Evolutionary conservation across 2,888 invertebrate species (phyloP).

Genomic region (Oscheius sp.): DNA sequence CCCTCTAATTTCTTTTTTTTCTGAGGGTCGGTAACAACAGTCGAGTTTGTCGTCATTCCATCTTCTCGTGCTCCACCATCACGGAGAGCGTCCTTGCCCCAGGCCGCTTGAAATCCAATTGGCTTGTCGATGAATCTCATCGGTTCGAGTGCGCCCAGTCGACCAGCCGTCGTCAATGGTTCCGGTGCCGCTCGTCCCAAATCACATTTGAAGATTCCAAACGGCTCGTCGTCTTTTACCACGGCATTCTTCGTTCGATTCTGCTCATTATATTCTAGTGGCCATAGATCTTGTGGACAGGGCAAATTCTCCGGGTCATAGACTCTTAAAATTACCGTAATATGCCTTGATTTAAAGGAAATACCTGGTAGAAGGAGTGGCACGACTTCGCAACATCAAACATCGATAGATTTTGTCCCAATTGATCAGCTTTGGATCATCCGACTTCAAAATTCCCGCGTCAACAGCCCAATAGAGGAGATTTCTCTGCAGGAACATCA

Average conservation of each 20-base stretch:
- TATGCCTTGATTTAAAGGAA: too few species aligned
- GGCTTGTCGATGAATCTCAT: neutral
- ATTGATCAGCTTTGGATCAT: neutral
- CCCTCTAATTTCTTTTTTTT: neutral
- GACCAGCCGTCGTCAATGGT: too few species aligned
- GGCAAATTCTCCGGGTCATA: slow-evolving; percentile 1
- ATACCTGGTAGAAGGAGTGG: neutral
- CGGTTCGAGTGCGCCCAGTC: neutral
- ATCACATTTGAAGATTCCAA: neutral
- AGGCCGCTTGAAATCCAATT: neutral
- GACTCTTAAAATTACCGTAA: neutral
- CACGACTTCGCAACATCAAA: neutral
- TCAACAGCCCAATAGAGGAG: neutral
- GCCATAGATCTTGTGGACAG: neutral
- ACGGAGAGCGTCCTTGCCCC: neutral
- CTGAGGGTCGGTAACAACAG: neutral
- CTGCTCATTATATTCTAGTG: too few species aligned
- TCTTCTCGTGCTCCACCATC: too few species aligned
- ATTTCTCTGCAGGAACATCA: slow-evolving; percentile 1
- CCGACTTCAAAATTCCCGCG: neutral
- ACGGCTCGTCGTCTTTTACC: too few species aligned
- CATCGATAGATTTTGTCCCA: slow-evolving; percentile 6
- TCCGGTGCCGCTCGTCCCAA: neutral
- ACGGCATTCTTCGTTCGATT: too few species aligned
- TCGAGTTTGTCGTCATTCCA: neutral